Percentiles rank a stretch among this genome's conserved stretches.
These are phyloP conservation scores for Aleiodes alternator DNA, from an alignment of 2,888 invertebrate species.

Conservation along the genomic window DNA sequence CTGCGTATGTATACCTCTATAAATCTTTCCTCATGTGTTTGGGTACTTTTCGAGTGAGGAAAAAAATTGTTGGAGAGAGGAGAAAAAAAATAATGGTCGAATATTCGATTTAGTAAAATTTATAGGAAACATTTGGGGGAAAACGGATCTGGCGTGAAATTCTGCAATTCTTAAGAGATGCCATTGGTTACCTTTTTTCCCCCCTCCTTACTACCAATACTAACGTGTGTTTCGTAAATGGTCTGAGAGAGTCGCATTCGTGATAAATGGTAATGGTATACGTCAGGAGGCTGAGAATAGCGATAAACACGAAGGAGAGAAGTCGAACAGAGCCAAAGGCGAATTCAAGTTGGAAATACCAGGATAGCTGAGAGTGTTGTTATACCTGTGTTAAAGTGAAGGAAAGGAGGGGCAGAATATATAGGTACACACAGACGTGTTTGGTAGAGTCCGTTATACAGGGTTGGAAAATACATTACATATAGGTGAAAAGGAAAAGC, in stretches of 20 bases:
- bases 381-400: constrained; percentile 3
- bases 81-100: constrained; percentile 14
- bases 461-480: constrained; percentile 21
- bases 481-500: constrained; percentile 22
- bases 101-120: constrained; percentile 39
- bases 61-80: constrained; percentile 6
- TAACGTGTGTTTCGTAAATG: constrained; percentile 59
- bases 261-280: constrained; percentile 67
- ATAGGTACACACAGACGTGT: constrained; percentile 1
- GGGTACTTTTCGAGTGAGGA: not conserved
- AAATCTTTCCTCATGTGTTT: too few species aligned
- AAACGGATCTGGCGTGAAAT: constrained; percentile 42
- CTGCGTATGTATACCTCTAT: too few species aligned
- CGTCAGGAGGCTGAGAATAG: constrained; percentile 53
- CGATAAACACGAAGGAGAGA: constrained; percentile 52
- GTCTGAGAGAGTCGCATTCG: constrained; percentile 56
- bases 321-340: constrained; percentile 45
- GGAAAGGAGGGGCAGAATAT: not conserved
- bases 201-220: constrained; percentile 25
- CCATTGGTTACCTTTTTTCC: constrained; percentile 23
- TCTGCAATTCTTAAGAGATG: constrained; percentile 52
- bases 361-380: constrained; percentile 21
- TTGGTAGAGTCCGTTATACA: not conserved
- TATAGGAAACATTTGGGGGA: constrained; percentile 14
- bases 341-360: constrained; percentile 40